These are phyloP conservation scores for Quadroppia sp. DNA, from an alignment of 2,888 invertebrate species.

Conservation along the genomic window DNA sequence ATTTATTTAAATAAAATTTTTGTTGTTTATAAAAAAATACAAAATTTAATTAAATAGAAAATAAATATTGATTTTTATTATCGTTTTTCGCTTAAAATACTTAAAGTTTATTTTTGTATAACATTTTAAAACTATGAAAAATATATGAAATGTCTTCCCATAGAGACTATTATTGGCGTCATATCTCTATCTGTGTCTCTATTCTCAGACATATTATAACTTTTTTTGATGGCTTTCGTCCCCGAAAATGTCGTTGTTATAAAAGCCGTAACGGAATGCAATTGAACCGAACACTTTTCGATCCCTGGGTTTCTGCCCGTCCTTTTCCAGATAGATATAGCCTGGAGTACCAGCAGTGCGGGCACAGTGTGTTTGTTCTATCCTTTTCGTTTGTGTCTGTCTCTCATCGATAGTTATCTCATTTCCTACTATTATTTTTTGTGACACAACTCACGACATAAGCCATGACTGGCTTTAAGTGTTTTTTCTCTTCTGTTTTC, in stretches of 20 bases:
- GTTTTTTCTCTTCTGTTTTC: no score
- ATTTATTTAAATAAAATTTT: no score
- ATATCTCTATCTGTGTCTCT: not conserved
- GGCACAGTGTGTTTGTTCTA: no score
- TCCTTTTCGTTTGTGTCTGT: not conserved
- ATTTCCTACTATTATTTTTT: slow-evolving; percentile 10
- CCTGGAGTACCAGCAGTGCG: not conserved
- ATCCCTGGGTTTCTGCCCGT: no score
- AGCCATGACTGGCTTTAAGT: no score
- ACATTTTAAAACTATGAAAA: no score
- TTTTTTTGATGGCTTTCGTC: not conserved
- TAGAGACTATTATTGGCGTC: not conserved
- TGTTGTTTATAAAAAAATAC: no score
- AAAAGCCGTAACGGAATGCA: not conserved
- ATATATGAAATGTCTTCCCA: no score
- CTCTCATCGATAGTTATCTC: slow-evolving; percentile 19
- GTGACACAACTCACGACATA: not conserved
- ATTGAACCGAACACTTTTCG: not conserved
- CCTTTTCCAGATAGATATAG: not conserved
- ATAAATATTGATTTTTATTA: no score
- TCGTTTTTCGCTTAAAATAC: no score
- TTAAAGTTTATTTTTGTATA: no score
- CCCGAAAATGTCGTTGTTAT: not conserved
- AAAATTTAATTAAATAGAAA: no score
- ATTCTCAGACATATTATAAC: not conserved